phyloP scores from a whole-genome alignment of 2,888 invertebrate species.

The Anodontia alba region DNA sequence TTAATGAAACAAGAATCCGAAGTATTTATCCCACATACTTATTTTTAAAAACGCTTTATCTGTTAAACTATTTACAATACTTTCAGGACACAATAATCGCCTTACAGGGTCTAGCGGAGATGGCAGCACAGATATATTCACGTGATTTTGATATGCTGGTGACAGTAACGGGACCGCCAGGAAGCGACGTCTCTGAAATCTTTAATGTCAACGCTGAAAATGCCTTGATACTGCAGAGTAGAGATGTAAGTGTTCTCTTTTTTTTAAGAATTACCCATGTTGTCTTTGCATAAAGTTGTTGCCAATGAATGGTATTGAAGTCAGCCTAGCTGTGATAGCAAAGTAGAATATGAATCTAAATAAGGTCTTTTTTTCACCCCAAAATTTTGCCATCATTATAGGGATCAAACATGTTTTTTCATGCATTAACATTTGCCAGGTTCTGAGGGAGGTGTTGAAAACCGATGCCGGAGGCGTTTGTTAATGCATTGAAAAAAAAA shows the following conservation, averaged over 20 bases:
- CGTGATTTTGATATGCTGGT: constrained; percentile 60
- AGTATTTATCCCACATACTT: too few relatives aligned
- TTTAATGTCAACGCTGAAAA: constrained; percentile 73
- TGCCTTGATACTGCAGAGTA: constrained; percentile 80
- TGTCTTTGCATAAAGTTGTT: constrained; percentile 59
- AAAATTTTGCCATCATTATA: too few relatives aligned
- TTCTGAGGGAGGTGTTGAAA: too few relatives aligned
- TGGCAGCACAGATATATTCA: constrained; percentile 71
- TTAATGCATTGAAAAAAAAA: too few relatives aligned
- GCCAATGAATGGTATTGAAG: constrained; percentile 67
- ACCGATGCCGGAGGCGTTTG: too few relatives aligned
- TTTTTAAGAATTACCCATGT: constrained; percentile 61
- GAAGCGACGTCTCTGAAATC: constrained; percentile 32
- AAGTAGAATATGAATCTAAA: too few relatives aligned
- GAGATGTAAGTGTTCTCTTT: constrained; percentile 72
- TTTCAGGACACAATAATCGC: constrained; percentile 84
- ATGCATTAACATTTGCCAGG: too few relatives aligned
- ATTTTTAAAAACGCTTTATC: too few relatives aligned
- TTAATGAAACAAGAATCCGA: too few relatives aligned
- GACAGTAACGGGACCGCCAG: constrained; percentile 38
- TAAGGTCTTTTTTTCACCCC: too few relatives aligned
- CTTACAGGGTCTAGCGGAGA: constrained; percentile 82
- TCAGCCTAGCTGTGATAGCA: constrained; percentile 73
- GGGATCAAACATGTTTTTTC: too few relatives aligned
- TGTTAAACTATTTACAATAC: too few relatives aligned